Evolutionary conservation across 2,797 vertebrate species (phyloP).

Genomic region (Acipenser ruthenus): DNA sequence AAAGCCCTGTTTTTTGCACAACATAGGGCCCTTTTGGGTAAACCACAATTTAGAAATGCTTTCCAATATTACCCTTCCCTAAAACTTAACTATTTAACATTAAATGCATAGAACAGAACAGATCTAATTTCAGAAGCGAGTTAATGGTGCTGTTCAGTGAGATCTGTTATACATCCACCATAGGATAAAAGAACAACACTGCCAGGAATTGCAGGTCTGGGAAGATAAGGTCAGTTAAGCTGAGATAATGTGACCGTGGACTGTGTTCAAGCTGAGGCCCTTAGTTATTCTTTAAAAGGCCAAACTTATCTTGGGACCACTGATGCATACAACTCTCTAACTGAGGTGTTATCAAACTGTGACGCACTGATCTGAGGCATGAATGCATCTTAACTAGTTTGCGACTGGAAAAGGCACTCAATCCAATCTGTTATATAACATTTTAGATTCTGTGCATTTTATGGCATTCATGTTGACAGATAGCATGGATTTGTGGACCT

Average conservation of each 20-base stretch:
- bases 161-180: too few species aligned
- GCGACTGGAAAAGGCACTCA: conserved; percentile 1
- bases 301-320: background rate
- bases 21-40: too few species aligned
- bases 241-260: background rate
- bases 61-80: too few species aligned
- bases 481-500: too few species aligned
- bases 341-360: background rate
- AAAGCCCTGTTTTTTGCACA: too few species aligned
- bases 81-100: too few species aligned
- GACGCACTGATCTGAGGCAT: background rate
- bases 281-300: background rate
- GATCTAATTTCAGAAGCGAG: too few species aligned
- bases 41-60: too few species aligned
- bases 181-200: conserved; percentile 14
- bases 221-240: background rate
- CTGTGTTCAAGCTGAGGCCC: background rate
- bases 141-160: too few species aligned
- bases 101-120: too few species aligned
- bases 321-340: background rate
- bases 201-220: conserved; percentile 3
- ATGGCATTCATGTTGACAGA: too few species aligned
- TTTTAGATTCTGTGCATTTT: background rate
- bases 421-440: background rate
- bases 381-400: background rate